A percentile compares a stretch with the other conserved stretches of the same genome.
Evolutionary conservation across 2,113 vertebrate genomes (phyloP).

Genomic region (Triplophysa tibetana): DNA sequence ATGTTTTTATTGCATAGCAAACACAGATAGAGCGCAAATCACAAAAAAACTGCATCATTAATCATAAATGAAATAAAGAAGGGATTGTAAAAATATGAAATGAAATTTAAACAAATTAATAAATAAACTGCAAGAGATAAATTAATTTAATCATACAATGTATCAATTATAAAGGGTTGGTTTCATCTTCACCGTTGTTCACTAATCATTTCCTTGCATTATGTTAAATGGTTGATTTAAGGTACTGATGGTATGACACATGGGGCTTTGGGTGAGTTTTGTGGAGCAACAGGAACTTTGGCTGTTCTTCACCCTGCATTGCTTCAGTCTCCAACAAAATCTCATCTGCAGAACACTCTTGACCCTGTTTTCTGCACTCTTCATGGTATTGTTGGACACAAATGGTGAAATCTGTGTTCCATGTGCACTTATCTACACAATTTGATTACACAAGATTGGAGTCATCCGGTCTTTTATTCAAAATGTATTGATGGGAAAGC

Average conservation of each 20-base stretch:
- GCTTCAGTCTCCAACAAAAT: neutral
- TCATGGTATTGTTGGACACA: constrained; percentile 2
- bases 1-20: neutral
- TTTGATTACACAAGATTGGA: neutral
- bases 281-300: constrained; percentile 1
- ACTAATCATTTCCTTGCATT: neutral
- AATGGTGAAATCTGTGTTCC: constrained; percentile 1
- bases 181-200: neutral
- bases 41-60: neutral
- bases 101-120: neutral
- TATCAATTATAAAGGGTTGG: neutral
- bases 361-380: neutral
- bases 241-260: neutral
- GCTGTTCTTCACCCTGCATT: neutral
- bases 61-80: neutral
- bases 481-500: constrained; percentile 30
- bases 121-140: neutral
- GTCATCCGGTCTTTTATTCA: neutral
- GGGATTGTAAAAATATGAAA: neutral
- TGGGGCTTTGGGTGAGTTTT: neutral
- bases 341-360: neutral
- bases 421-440: neutral
- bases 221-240: neutral
- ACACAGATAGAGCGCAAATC: neutral
- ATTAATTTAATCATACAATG: neutral